phyloP scores from a whole-genome alignment of 2,797 vertebrate species.

The Sebastes steindachneri region DNA sequence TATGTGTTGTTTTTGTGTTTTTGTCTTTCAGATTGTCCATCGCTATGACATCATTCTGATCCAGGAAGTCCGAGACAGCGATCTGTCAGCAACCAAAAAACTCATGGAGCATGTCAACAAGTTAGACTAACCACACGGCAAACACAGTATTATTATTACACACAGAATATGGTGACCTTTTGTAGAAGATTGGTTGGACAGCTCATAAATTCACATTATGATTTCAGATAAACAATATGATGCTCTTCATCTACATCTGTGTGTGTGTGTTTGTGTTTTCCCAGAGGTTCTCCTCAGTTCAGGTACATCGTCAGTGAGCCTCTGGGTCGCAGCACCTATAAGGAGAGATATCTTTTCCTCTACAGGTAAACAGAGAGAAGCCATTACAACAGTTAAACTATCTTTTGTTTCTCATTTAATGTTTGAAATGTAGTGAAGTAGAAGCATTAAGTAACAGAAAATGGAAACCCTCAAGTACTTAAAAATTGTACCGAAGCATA shows the following conservation, averaged over 20 bases:
- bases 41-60: conserved; percentile 90
- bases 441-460: not conserved
- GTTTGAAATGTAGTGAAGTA: not conserved
- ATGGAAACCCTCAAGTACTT: not conserved
- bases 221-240: not conserved
- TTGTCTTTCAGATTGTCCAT: conserved; percentile 83
- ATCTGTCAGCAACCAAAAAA: conserved; percentile 86
- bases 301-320: conserved; percentile 85
- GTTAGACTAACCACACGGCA: conserved; percentile 66
- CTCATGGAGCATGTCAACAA: conserved; percentile 90
- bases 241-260: not conserved
- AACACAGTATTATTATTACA: not conserved
- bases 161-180: not conserved
- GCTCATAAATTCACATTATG: not conserved
- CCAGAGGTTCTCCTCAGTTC: conserved; percentile 65
- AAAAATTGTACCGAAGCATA: too few species aligned
- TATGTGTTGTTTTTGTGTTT: not conserved
- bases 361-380: conserved; percentile 85
- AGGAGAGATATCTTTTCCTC: conserved; percentile 92
- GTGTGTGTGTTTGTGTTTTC: not conserved
- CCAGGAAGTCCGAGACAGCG: conserved; percentile 91
- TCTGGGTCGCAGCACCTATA: conserved; percentile 89
- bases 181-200: not conserved
- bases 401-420: not conserved
- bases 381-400: not conserved